Evolutionary conservation across 2,113 vertebrate species (phyloP).

Genomic region (Meles meles): DNA sequence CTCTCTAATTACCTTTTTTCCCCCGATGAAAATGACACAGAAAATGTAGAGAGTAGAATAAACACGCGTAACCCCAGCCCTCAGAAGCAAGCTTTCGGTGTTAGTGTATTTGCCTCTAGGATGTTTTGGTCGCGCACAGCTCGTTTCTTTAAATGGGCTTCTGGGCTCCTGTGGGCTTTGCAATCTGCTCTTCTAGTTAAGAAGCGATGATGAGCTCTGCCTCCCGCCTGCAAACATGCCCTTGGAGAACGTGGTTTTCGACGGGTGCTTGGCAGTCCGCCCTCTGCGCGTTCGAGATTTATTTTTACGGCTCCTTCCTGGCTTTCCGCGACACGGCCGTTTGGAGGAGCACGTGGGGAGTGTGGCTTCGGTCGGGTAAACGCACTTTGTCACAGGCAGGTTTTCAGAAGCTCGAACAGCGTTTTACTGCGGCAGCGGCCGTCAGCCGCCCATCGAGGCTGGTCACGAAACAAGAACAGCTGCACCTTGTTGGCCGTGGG

Average conservation of each 20-base stretch:
- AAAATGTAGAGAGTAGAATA: neutral
- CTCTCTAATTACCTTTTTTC: neutral
- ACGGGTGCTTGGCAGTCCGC: neutral
- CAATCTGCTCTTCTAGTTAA: neutral
- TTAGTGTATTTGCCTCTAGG: neutral
- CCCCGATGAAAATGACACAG: neutral
- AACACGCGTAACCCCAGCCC: neutral
- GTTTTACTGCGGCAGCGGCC: neutral
- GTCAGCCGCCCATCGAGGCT: neutral
- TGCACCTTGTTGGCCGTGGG: neutral
- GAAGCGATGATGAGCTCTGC: neutral
- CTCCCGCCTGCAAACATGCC: neutral
- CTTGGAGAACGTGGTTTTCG: neutral
- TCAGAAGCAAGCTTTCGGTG: neutral
- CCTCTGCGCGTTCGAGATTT: neutral
- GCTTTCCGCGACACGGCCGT: neutral
- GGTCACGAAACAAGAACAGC: neutral
- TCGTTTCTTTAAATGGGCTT: neutral
- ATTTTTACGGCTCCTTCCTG: neutral
- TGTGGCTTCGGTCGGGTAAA: neutral
- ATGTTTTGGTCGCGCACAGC: neutral
- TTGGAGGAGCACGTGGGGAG: neutral
- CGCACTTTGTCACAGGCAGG: neutral
- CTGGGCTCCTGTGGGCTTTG: neutral
- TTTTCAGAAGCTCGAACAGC: neutral